Evolutionary conservation across 1,140 invertebrate species (phyloP), one percentile per base, ranked within the genome.

Genomic region (Berghia stephanieae): DNA sequence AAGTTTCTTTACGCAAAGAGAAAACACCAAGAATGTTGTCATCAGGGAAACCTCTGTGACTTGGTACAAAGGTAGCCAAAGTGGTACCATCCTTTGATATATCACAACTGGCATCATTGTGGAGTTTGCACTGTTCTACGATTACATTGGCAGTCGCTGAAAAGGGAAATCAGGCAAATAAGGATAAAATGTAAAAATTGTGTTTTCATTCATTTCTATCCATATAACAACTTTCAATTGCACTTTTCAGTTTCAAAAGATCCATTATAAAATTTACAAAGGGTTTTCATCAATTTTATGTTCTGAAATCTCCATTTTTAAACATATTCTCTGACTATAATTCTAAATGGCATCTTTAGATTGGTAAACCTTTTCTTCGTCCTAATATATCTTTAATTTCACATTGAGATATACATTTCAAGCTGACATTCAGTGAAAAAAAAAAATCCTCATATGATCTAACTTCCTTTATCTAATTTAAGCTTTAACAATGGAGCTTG

Each of bases 51-150:
- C 93, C 80, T 91, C 83, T 75, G 66, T 86, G 82, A 70, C 82
- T 85, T 27, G 91, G 94, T 6, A 94, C 88, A 74, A 96, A 90
- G 2, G 94, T 93, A 2, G 94, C 94, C 40, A 96, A 88, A 38
- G 95, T 89, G n/a, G 92, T 92, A 6, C 94, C 94, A 88, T 96
- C 94, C 38, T 92, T 92, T 0, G 95, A 95, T 77, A 96, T 93
- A 86, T 95, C 94, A 78, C 96, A 93, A 87, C 94, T 95, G 1
- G 94, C 94, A 87, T 96, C 95, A 85, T 96, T 96, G 83, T 95
- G 94, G 57, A 96, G 94, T 86, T 93, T 94, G 87, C 95, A 96
- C 85, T 94, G 92, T 44, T 91, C 90, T 3, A 96, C 94, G 10
- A 96, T 93, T 49, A 96, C 88, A 87, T 96, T 96, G 78, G 93